phyloP scores from a whole-genome alignment of 2,797 vertebrate genomes.

The Lagodon rhomboides region DNA sequence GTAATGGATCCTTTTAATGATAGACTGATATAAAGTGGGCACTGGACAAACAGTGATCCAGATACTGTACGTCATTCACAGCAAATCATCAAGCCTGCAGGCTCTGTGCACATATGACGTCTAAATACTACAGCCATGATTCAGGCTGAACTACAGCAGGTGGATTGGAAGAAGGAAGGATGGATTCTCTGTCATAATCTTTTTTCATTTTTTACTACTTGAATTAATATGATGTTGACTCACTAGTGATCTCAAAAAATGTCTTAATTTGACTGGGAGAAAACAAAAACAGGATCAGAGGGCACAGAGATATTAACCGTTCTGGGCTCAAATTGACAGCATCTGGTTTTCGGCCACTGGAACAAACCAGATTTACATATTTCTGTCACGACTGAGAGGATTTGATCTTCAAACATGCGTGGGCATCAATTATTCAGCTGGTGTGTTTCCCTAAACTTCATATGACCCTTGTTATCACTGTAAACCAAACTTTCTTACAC shows the following conservation, averaged over 20 bases:
- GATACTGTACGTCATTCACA: not conserved
- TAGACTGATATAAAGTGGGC: not conserved
- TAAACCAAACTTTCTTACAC: not conserved
- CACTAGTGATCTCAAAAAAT: not conserved
- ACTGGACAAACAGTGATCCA: not conserved
- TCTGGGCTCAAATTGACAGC: conserved; percentile 43
- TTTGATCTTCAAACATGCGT: conserved; percentile 20
- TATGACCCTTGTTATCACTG: not conserved
- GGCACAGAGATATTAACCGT: not conserved
- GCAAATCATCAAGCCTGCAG: not conserved
- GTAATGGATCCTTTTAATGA: conserved; percentile 4
- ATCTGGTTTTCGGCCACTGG: conserved; percentile 14
- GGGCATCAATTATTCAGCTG: conserved; percentile 26
- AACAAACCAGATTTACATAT: conserved; percentile 65
- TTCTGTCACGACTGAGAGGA: conserved; percentile 40
- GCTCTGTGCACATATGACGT: not conserved
- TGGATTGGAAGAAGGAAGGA: too few relatives aligned
- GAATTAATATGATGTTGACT: too few relatives aligned
- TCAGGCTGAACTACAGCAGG: not conserved
- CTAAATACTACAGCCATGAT: not conserved
- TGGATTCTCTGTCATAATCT: not conserved
- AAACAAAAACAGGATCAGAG: not conserved
- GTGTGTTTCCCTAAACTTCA: conserved; percentile 9
- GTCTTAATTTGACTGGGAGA: conserved; percentile 13
- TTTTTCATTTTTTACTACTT: not conserved